Evolutionary conservation across 2,888 invertebrate genomes (phyloP), one percentile per base, ranked within the genome.

Genomic region (Horisme vitalbata): DNA sequence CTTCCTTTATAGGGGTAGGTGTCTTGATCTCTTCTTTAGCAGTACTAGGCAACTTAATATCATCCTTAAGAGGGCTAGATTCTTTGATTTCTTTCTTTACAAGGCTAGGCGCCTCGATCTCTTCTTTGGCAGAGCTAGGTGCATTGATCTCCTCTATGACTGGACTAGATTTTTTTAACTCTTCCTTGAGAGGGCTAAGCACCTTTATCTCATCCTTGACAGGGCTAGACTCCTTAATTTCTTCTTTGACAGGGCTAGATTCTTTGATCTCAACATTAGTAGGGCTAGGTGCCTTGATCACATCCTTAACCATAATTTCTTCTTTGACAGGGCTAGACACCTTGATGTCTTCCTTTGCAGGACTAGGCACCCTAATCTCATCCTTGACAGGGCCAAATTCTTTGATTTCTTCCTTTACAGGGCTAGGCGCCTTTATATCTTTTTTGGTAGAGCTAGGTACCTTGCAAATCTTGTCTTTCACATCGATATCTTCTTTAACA

Each of bases 81-180:
- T 15, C 43, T 15, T 60, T 55, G 1, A 56, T 55, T 0, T 37
- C 44, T 2, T 14, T 33, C 4, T 13, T 46, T 2, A 32, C 15
- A 3, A 41, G 48, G 20, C 50, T 52, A 2, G 41, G 36, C 11
- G 11, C 43, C 18, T 60, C 53, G 1, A 54, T 54, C 1, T 39
- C 45, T 4, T 24, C 33, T 14, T 44, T 39, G 10, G 11, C 9
- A 4, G 52, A 48, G 14, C 38, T 56, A 0, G 45, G 13, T 4
- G 21, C 27, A 12, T 55, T 50, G 0, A 48, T 41, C 0, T 49
- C 48, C 8, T 32, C 26, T 8, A 41, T 54, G 21, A 33, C 15
- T 11, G 28, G 51, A 28, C 38, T 49, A 15, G 3, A 21, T 14
- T 0, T 15, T 7, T 53, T 55, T 1, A 51, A 35, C 5, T 35